Conservation (phyloP, 2,113 vertebrate genomes). For the Gadus chalcogrammus region DNA sequence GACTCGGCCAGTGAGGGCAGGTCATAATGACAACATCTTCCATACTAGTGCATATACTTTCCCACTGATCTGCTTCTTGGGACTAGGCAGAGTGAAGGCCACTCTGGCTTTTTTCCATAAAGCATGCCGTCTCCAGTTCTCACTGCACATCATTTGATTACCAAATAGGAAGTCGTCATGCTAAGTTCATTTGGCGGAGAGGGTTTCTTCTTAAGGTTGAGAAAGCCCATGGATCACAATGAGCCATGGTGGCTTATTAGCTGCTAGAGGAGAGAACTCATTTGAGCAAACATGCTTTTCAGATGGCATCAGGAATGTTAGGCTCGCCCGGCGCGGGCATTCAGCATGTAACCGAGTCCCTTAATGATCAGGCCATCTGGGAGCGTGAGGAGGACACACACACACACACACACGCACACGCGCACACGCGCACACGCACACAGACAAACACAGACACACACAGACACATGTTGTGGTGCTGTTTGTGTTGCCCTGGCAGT, state of each 20-base stretch:
- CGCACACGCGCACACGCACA: too few relatives aligned
- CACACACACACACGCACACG: too few relatives aligned
- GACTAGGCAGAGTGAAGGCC: too few relatives aligned
- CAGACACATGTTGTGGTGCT: slow-evolving; percentile 6
- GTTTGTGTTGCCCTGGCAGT: slow-evolving; percentile 17
- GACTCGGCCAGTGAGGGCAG: too few relatives aligned
- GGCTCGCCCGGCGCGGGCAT: slow-evolving; percentile 48
- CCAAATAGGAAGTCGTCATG: neutral
- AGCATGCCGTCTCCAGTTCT: too few relatives aligned
- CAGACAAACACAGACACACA: too few relatives aligned
- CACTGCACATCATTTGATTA: neutral
- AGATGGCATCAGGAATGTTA: slow-evolving; percentile 49
- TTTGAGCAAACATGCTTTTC: slow-evolving; percentile 29
- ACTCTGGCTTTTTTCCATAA: too few relatives aligned
- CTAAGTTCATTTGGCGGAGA: neutral
- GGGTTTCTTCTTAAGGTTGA: neutral
- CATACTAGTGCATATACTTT: too few relatives aligned
- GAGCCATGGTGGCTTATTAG: neutral
- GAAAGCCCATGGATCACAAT: neutral
- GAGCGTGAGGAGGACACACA: slow-evolving; percentile 7
- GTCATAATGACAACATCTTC: too few relatives aligned
- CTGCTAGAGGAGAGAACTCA: slow-evolving; percentile 18
- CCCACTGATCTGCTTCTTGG: too few relatives aligned
- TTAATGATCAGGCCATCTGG: slow-evolving; percentile 63
- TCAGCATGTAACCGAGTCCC: slow-evolving; percentile 59